Evolutionary conservation across 2,797 vertebrate genomes (phyloP).

Genomic region (Eospalax fontanierii): DNA sequence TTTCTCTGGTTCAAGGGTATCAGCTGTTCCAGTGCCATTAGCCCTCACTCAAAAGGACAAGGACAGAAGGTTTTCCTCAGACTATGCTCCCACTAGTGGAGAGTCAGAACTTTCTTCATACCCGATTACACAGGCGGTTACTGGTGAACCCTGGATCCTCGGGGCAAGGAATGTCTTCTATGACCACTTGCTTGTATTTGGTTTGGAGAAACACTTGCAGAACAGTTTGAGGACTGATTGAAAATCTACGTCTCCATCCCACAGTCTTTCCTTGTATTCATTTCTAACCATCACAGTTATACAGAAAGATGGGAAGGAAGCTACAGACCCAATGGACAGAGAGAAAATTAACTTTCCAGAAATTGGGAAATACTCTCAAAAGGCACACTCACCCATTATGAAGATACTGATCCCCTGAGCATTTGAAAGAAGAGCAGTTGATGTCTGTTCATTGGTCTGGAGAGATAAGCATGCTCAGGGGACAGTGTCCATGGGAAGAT

Average conservation of each 20-base stretch:
- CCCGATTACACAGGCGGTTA: not conserved
- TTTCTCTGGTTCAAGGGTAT: not conserved
- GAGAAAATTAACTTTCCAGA: conserved; percentile 1
- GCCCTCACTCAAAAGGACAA: not conserved
- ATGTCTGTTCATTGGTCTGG: not conserved
- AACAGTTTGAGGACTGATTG: not conserved
- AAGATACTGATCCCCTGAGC: not conserved
- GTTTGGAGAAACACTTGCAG: not conserved
- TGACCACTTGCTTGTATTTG: not conserved
- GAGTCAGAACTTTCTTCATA: not conserved
- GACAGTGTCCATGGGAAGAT: too few relatives aligned
- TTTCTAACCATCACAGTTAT: not conserved
- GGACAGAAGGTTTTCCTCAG: too few relatives aligned
- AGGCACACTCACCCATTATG: not conserved
- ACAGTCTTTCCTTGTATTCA: not conserved
- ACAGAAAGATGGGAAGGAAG: not conserved
- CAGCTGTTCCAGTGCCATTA: not conserved
- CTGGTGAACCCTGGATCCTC: not conserved
- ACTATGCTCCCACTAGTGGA: too few relatives aligned
- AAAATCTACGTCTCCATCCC: not conserved
- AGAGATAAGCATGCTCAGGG: not conserved
- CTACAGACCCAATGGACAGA: not conserved
- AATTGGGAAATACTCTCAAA: conserved; percentile 8
- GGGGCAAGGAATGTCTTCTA: not conserved
- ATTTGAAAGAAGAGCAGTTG: not conserved